Base-by-base conservation (phyloP, 2,113 vertebrate genomes). In the Phoxinus phoxinus region DNA sequence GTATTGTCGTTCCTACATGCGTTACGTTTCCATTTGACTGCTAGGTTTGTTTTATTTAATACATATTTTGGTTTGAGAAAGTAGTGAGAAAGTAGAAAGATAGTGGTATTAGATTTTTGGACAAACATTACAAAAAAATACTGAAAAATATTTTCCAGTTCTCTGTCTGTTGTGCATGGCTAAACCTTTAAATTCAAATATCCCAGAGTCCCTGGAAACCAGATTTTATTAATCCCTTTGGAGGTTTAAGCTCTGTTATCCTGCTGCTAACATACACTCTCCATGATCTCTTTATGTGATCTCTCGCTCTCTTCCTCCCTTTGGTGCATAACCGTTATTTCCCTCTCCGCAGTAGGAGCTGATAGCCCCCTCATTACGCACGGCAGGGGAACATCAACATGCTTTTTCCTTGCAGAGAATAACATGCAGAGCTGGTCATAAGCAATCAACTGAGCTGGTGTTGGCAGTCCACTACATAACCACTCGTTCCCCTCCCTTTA, bases 201-300 rank as follows among this genome's bases (percentile, higher is more conserved):
- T 67, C 67, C 48, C 74, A 85, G 44, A 80, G n/a, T 86, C 51
- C 78, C 53, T 35, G 35, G 53, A 44, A 25, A 85, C 27, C 44
- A 69, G 79, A 75, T 82, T 86, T 74, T 67, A 67, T 53, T 85
- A 71, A 81, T 86, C 73, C 69, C 56, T 84, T 69, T 65, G 75
- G 80, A 83, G 53, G 58, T 84, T 88, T 83, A 51, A 75, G 19
- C 53, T 44, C 63, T 83, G 61, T 72, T 86, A 51, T 63, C 75
- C 63, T 83, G 69, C 77, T 56, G 76, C 69, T 78, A 61, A 59
- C 61, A 73, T 65, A 27, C 82, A 67, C 67, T 65, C 78, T 65
- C 56, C 67, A 51, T 76, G 53, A 72, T 61, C 69, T 85, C 61
- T 76, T 78, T 81, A 58, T 73, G 58, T 77, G 71, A 75, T 78